Base-by-base conservation (phyloP, 2,113 vertebrate genomes). In the Circaetus gallicus region DNA sequence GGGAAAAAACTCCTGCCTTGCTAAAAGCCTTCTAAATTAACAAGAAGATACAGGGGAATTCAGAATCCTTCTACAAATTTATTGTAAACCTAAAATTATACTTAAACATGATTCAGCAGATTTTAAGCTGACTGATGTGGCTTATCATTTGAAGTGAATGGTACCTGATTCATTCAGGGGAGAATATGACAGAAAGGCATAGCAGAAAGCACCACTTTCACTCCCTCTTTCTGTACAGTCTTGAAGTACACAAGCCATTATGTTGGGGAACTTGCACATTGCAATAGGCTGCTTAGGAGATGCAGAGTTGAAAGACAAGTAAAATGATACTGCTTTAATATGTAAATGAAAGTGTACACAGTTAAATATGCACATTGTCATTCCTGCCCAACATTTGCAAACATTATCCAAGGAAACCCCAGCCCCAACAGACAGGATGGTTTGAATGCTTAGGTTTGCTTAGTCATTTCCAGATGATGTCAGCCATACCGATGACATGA, bases 391-490 rank as follows among this genome's bases (percentile, higher is more conserved):
- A 49, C 11, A 6, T 21, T 59, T 70, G 38, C 49, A 77, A 65
- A 17, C 28, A 14, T 72, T 47, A 72, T 36, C 43, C 18, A 47
- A 59, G 81, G 36, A 28, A 3, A 1, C 2, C 13, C 36, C 52
- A 72, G 34, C 24, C 67, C 13, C 47, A 69, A 7, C 14, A 59
- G 24, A 43, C 1, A 16, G 34, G 7, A 14, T 61, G 13, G 17
- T 85, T 65, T 40, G 78, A 76, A 49, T 24, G 62, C n/a, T 83
- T 65, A 36, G 49, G 53, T 71, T 88, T 93, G 66, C 79, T 95
- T 61, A 90, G 70, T 94, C 82, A 90, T 94, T 92, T 90, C 43
- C 36, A 88, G 71, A 76, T 58, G 88, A 90, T 53, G 34, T 90
- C 79, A 88, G 43, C 40, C 49, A 56, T 52, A 11, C 40, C 22